Evolutionary conservation across 2,888 invertebrate species (phyloP), one percentile per base, ranked within the genome.

Genomic region (Xanthorhoe designata): DNA sequence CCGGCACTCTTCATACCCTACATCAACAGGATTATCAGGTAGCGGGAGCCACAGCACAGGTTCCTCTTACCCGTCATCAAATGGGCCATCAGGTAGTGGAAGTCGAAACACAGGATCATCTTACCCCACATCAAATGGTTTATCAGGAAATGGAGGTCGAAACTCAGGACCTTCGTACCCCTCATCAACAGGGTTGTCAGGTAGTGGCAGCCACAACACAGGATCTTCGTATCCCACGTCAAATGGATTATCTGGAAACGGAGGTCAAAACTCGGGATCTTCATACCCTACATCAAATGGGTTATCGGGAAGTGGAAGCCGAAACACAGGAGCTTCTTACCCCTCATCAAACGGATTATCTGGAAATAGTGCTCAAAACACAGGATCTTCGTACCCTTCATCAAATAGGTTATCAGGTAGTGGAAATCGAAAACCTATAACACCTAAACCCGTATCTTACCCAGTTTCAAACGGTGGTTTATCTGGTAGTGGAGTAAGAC

Each of bases 161-260:
- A 47, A 56, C 15, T 15, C 45, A n/a, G 47, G 47, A 15, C 9
- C n/a, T 56, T 51, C 9, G 3, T 59, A 59, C n/a, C 58, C 58
- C 0, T 5, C n/a, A n/a, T 61, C 53, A 19, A 45, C 0, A 8
- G 45, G 45, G 24, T 45, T 47, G 10, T 47, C 24, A 45, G 57
- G 47, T 17, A 32, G 6, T 10, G 13, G 57, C 3, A 47, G 5
- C 5, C 47, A 7, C 0, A 55, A 57, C 13, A 10, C 29, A 19
- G 19, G 32, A 50, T 8, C 17, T 9, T 57, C 32, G 1, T 38
- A 58, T 6, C 35, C 58, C 18, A 9, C 19, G 10, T 59, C 38
- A 15, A 56, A 15, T 15, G 8, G 32, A n/a, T 51, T 51, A 51
- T 51, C 58, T 7, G 50, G 38, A 6, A 19, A 9, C 24, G 50